Conservation (phyloP, 2,797 vertebrate species). For the Aplochiton taeniatus region DNA sequence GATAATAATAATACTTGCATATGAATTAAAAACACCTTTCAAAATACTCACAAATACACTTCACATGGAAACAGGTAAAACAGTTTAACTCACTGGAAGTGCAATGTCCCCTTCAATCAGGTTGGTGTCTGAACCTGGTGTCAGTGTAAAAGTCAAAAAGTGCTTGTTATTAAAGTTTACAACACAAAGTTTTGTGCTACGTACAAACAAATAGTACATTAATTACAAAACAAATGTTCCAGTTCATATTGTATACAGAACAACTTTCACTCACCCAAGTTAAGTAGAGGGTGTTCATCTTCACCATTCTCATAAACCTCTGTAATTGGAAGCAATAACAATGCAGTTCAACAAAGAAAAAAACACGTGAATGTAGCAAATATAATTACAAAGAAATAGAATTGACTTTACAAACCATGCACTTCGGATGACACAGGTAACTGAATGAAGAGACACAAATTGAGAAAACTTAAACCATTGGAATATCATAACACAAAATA, state of each 20-base stretch:
- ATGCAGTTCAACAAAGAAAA: background rate
- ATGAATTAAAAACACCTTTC: no score
- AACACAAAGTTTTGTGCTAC: background rate
- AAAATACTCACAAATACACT: no score
- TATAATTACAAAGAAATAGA: background rate
- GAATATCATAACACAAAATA: no score
- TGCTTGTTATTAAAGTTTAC: background rate
- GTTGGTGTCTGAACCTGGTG: slow-evolving; percentile 61
- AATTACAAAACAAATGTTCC: background rate
- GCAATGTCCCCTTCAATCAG: slow-evolving; percentile 76
- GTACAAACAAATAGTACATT: background rate
- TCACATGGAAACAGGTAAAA: no score
- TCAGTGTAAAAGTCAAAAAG: background rate
- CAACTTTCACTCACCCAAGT: slow-evolving; percentile 62
- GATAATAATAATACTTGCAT: no score
- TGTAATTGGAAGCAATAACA: slow-evolving; percentile 41
- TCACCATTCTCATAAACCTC: slow-evolving; percentile 69
- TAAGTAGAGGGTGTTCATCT: slow-evolving; percentile 69
- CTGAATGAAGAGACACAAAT: slow-evolving; percentile 42
- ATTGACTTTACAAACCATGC: slow-evolving; percentile 58
- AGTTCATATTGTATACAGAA: background rate
- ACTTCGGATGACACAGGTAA: slow-evolving; percentile 46
- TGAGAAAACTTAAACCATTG: no score
- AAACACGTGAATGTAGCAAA: background rate
- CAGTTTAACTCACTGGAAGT: slow-evolving; percentile 69